Conservation (phyloP, 2,888 invertebrate species). For the Slavum lentiscoides region DNA sequence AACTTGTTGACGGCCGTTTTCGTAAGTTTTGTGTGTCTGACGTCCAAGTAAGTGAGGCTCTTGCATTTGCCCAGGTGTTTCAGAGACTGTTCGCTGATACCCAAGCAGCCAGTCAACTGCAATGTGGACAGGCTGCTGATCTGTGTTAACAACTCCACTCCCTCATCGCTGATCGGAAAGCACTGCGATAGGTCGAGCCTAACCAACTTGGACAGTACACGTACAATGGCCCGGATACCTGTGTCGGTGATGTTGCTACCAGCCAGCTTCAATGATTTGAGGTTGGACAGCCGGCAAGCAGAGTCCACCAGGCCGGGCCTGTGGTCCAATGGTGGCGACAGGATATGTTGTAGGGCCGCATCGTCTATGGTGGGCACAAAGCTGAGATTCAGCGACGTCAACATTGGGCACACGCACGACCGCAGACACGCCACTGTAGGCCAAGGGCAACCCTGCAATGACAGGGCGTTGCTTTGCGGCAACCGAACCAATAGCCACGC, state of each 20-base stretch:
- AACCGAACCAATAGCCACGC: conserved; percentile 23
- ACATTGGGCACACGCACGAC: conserved; percentile 37
- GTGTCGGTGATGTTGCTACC: conserved; percentile 26
- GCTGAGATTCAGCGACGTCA: conserved; percentile 37
- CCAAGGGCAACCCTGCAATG: conserved; percentile 35
- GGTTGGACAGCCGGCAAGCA: conserved; percentile 26
- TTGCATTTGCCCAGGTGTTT: conserved; percentile 36
- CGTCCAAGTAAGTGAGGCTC: conserved; percentile 20
- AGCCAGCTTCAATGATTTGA: conserved; percentile 36
- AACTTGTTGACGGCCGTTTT: conserved; percentile 37
- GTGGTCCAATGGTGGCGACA: conserved; percentile 41
- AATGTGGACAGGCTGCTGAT: conserved; percentile 29
- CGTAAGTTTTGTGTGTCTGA: conserved; percentile 29
- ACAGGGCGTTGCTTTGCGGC: conserved; percentile 37
- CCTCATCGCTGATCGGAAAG: conserved; percentile 26
- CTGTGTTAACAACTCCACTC: conserved; percentile 25
- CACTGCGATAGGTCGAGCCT: conserved; percentile 39
- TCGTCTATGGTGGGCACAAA: conserved; percentile 42
- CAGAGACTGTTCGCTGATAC: conserved; percentile 27
- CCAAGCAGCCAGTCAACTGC: conserved; percentile 36
- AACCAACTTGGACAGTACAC: conserved; percentile 21
- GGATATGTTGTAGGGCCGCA: conserved; percentile 24
- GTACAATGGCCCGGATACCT: not conserved
- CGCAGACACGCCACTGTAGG: conserved; percentile 26
- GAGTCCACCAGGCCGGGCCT: conserved; percentile 32